Evolutionary conservation across 2,797 vertebrate species (phyloP), one percentile per base, ranked within the genome.

Genomic region (Eptatretus atami): DNA sequence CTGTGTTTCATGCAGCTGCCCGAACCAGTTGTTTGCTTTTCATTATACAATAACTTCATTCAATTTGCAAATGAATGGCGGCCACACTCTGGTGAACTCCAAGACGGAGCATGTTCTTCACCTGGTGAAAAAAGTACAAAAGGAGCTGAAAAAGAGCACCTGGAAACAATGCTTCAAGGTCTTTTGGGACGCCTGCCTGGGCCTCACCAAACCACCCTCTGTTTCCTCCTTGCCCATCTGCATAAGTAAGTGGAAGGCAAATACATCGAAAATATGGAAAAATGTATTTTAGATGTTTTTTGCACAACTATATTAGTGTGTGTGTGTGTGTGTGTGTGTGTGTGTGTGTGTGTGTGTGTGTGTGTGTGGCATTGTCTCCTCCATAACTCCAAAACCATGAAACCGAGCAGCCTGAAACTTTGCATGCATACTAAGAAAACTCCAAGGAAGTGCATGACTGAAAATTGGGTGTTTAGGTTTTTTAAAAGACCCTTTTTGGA

Each of bases 11-110:
- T 1, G 6, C 75, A 98, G 92, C 78, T 96, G 53, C 92, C 87
- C 0, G 90, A 98, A 71, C 92, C 92, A 1, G 76, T 98, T 52
- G 76, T 95, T 76, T 80, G 78, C 1, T 95, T 95, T 74, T 76
- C 75, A 9, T 67, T 87, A 52, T 98, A 98, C 76, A 83, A 93
- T 24, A 76, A 72, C 63, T 77, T 98, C 15, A 84, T 98, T 82
- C 88, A 87, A 13, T 70, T 90, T 73, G 86, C 90, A 65, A 95
- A 96, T 72, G 92, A 96, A 69, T 93, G 78, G 69, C 65, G 88
- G 66, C 80, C 83, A 67, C 72, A 73, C 0, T 72, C 79, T 6
- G 71, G 67, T 0, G 83, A 84, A 66, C 71, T 73, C 64, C 69
- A 63, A 25, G 74, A 66, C 68, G 3, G 68, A 75, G 72, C 72